Evolutionary conservation across 2,888 invertebrate genomes (phyloP).

Genomic region (Listrodromus nycthemerus): DNA sequence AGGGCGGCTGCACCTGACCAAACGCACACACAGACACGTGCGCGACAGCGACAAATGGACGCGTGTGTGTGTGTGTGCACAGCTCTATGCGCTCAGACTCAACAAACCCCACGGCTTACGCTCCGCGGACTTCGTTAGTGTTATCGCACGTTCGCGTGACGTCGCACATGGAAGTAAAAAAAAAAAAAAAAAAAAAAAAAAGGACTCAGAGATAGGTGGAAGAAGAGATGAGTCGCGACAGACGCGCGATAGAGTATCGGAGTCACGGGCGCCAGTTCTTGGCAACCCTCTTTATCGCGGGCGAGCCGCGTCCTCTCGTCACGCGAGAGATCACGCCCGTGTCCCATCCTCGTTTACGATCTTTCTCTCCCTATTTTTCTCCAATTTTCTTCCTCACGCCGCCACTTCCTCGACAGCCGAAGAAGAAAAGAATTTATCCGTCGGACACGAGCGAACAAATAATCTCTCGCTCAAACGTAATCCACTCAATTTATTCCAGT

Average conservation of each 20-base stretch:
- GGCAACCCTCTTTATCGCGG: conserved; percentile 42
- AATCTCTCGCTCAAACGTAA: too few relatives aligned
- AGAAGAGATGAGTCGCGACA: conserved; percentile 44
- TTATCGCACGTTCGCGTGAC: conserved; percentile 79
- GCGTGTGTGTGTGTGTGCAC: neutral
- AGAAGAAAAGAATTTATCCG: too few relatives aligned
- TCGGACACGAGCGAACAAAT: too few relatives aligned
- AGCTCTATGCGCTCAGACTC: neutral
- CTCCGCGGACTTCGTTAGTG: conserved; percentile 74
- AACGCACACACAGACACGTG: neutral
- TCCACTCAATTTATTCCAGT: too few relatives aligned
- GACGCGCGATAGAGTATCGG: conserved; percentile 25
- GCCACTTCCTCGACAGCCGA: too few relatives aligned
- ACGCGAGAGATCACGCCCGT: conserved; percentile 47
- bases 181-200: conserved; percentile 18
- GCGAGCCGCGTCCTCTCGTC: conserved; percentile 28
- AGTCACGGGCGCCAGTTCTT: neutral
- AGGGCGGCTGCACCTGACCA: conserved; percentile 28
- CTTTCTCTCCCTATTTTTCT: conserved; percentile 21
- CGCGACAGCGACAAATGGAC: neutral
- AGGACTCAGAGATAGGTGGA: conserved; percentile 27
- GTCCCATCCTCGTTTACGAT: conserved; percentile 15
- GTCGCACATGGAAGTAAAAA: conserved; percentile 70
- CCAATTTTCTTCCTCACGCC: neutral
- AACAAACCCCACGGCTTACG: conserved; percentile 22